phyloP scores from a whole-genome alignment of 1,140 invertebrate genomes.

The Ceratoteleas bidentatus region DNA sequence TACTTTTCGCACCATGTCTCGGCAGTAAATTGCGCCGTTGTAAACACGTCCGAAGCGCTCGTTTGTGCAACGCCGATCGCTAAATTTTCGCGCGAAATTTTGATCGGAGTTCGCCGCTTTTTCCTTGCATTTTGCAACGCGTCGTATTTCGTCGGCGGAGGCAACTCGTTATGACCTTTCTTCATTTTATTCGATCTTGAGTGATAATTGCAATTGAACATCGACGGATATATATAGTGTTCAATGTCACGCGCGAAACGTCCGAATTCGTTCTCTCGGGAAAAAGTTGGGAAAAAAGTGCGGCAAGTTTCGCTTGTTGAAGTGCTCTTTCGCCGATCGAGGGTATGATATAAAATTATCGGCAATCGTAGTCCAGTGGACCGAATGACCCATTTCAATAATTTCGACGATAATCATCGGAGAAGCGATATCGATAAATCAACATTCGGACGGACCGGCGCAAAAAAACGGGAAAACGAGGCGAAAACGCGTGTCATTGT shows the following conservation, averaged over 20 bases:
- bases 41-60: conserved; percentile 25
- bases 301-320: too few relatives aligned
- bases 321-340: not conserved
- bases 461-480: conserved; percentile 1
- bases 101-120: too few relatives aligned
- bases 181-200: not conserved
- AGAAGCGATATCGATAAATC: conserved; percentile 20
- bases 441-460: not conserved
- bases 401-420: conserved; percentile 8
- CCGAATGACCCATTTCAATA: conserved; percentile 38
- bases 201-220: not conserved
- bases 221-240: not conserved
- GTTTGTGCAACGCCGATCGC: conserved; percentile 6
- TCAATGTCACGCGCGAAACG: conserved; percentile 4
- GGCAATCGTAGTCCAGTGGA: conserved; percentile 11
- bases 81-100: conserved; percentile 2
- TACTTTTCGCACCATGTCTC: conserved; percentile 30
- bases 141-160: too few relatives aligned
- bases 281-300: too few relatives aligned
- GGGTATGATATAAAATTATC: conserved; percentile 7
- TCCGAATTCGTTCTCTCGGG: not conserved
- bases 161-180: too few relatives aligned
- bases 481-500: conserved; percentile 10
- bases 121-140: too few relatives aligned
- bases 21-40: conserved; percentile 21